Evolutionary conservation across 2,113 vertebrate species (phyloP).

Genomic region (Peromyscus leucopus): DNA sequence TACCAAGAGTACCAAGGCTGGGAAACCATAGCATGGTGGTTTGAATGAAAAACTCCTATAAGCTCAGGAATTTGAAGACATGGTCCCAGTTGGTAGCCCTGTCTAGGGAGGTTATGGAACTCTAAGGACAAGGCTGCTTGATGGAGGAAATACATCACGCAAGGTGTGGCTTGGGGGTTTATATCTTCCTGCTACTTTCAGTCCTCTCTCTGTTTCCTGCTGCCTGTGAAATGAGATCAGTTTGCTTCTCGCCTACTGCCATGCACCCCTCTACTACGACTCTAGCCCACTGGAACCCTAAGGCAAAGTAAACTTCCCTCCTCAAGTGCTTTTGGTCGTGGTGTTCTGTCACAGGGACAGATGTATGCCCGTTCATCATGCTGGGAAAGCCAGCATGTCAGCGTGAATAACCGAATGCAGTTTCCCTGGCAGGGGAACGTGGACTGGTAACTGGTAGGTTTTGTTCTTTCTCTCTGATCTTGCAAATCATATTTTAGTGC

Average conservation of each 20-base stretch:
- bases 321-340: neutral
- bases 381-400: neutral
- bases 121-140: neutral
- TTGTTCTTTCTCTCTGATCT: neutral
- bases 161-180: neutral
- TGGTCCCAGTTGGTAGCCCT: too few species aligned
- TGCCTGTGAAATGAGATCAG: neutral
- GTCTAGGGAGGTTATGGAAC: neutral
- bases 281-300: neutral
- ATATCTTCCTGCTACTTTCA: neutral
- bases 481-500: constrained; percentile 3
- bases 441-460: neutral
- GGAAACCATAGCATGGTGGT: neutral
- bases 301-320: neutral
- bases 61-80: neutral
- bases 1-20: neutral
- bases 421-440: neutral
- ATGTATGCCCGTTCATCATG: neutral
- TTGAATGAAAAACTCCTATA: neutral
- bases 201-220: neutral
- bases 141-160: neutral
- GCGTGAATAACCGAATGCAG: neutral
- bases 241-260: too few species aligned
- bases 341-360: neutral
- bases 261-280: neutral